Percentiles rank a stretch among this genome's conserved stretches.
Conservation (phyloP, 2,113 vertebrate species). For the Nerophis ophidion region DNA sequence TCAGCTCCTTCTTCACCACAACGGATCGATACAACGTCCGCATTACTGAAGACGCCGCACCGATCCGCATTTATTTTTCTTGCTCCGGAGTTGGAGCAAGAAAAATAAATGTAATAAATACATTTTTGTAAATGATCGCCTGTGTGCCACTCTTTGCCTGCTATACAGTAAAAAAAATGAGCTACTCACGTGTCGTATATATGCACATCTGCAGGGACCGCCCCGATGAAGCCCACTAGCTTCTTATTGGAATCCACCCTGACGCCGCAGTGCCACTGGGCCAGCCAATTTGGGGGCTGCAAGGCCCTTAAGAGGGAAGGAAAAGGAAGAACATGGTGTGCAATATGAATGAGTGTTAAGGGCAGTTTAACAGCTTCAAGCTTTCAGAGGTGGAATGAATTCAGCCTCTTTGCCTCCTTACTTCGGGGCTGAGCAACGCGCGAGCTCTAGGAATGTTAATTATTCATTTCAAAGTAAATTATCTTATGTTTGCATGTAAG, state of each 20-base stretch:
- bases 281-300: constrained; percentile 85
- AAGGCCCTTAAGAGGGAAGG: constrained; percentile 75
- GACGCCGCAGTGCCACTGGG: constrained; percentile 91
- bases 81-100: too few relatives aligned
- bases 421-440: constrained; percentile 10
- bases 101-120: too few relatives aligned
- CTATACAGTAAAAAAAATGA: constrained; percentile 4
- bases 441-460: constrained; percentile 18
- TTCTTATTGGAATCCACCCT: constrained; percentile 88
- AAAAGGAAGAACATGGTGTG: neutral
- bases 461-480: constrained; percentile 33
- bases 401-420: constrained; percentile 3
- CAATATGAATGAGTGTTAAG: constrained; percentile 12
- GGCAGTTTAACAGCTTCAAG: constrained; percentile 10
- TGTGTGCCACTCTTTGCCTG: neutral
- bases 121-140: neutral
- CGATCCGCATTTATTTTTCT: too few relatives aligned
- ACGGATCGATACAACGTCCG: too few relatives aligned
- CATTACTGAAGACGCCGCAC: too few relatives aligned
- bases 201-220: constrained; percentile 82
- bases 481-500: constrained; percentile 35
- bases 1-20: too few relatives aligned
- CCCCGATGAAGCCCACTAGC: constrained; percentile 93
- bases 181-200: constrained; percentile 86
- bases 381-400: constrained; percentile 16